phyloP scores from a whole-genome alignment of 2,797 vertebrate genomes.

The Malurus splendens region DNA sequence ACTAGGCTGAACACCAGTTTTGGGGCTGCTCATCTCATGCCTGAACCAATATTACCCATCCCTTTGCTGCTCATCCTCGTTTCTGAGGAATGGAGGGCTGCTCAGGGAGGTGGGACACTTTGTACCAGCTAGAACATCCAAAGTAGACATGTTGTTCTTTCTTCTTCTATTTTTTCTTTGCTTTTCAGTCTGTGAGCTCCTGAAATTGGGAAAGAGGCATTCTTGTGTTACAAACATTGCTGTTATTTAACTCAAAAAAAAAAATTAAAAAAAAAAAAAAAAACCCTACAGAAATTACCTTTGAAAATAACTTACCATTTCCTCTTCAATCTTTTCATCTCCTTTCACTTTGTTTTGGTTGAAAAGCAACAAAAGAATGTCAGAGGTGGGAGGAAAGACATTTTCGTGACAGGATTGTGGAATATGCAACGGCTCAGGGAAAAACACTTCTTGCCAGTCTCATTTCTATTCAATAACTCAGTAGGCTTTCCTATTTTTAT shows the following conservation, averaged over 20 bases:
- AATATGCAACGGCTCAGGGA: not conserved
- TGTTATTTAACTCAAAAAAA: not conserved
- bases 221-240: not conserved
- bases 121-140: too few species aligned
- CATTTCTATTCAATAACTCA: slow-evolving; percentile 15
- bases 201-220: not conserved
- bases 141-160: not conserved
- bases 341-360: slow-evolving; percentile 34
- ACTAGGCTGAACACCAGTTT: not conserved
- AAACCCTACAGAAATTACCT: not conserved
- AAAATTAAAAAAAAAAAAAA: not conserved
- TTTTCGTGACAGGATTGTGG: not conserved
- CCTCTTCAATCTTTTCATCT: slow-evolving; percentile 4
- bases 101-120: not conserved
- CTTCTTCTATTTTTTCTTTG: not conserved
- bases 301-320: slow-evolving; percentile 9
- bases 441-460: not conserved
- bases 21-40: not conserved
- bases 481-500: not conserved
- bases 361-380: slow-evolving; percentile 32
- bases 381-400: slow-evolving; percentile 2
- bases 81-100: not conserved
- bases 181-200: not conserved
- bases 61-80: accelerated
- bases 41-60: not conserved